Base-by-base conservation (phyloP, 2,888 invertebrate species). In the Heteromurus nitidus region DNA sequence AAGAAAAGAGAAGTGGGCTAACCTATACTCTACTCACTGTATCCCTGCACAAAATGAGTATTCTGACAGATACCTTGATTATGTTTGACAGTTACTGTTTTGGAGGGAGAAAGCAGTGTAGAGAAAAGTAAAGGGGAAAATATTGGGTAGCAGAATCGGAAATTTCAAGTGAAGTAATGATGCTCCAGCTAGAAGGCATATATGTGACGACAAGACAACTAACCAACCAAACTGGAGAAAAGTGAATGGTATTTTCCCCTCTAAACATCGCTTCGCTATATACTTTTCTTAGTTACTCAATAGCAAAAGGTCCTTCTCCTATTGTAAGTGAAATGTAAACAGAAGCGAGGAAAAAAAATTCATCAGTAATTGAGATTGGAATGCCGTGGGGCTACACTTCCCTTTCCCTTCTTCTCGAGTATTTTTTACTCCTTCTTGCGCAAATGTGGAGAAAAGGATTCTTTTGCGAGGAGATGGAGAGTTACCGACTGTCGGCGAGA, bases 101-200 rank as follows among this genome's bases (percentile, higher is more conserved):
- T 18, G 5, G 44, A 44, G 22, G 44, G 30, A 65, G 58, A 18
- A 60, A 44, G 62, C 42, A 50, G 16, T 22, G 44, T 50, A 31
- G 75, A 50, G 77, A 64, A n/a, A 70, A 77, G 47, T 44, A 62
- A 31, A 70, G 68, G 69, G 50, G 62, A 22, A 76, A 76, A 58
- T 53, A 58, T 55, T 26, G 60, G 69, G 69, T 77, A 50, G 60
- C 20, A n/a, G 75, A 75, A 69, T 77, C 77, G 77, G 77, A 77
- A 77, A 77, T 77, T 77, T 77, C 64, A 64, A 77, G 77, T 77
- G 77, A 69, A 77, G 77, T 77, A 77, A 77, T 77, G 77, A 77
- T 64, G 77, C 62, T 77, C 62, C 62, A 31, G 77, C 77, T 77
- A 30, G 76, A 53, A 76, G 76, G 76, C 76, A 76, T 72, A 24